These are phyloP conservation scores for Drosophila seguyi DNA, from an alignment of 1,140 invertebrate species.

Conservation along the genomic window DNA sequence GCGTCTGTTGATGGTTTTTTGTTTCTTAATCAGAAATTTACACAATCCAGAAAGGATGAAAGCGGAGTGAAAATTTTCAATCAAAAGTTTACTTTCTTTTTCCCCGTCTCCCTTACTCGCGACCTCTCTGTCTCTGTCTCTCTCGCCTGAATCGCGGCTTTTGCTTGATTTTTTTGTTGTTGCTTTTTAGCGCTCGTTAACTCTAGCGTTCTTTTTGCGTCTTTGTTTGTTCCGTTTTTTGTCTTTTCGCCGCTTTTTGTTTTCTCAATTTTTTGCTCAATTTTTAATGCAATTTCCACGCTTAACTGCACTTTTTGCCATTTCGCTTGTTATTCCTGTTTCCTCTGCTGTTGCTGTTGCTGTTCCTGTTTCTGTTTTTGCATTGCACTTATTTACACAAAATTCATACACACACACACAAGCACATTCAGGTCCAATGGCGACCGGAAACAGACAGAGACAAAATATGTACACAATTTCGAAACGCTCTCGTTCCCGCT, in stretches of 20 bases:
- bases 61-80: conserved; percentile 80
- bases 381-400: conserved; percentile 78
- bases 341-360: conserved; percentile 17
- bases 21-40: conserved; percentile 77
- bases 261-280: conserved; percentile 64
- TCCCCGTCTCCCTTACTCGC: neutral
- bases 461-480: conserved; percentile 74
- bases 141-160: conserved; percentile 13
- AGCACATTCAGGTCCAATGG: conserved; percentile 6
- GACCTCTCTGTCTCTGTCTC: neutral
- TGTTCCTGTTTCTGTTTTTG: conserved; percentile 51
- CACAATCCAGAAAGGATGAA: conserved; percentile 69
- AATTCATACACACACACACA: conserved; percentile 32
- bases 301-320: conserved; percentile 79
- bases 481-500: conserved; percentile 25
- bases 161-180: conserved; percentile 37
- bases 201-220: conserved; percentile 48
- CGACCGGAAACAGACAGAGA: conserved; percentile 39
- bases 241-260: conserved; percentile 40
- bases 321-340: conserved; percentile 56
- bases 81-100: conserved; percentile 71
- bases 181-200: conserved; percentile 80
- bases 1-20: conserved; percentile 25
- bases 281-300: conserved; percentile 83
- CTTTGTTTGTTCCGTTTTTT: conserved; percentile 47